Base-by-base conservation (phyloP, 2,113 vertebrate species). In the Himantopus leucocephalus region DNA sequence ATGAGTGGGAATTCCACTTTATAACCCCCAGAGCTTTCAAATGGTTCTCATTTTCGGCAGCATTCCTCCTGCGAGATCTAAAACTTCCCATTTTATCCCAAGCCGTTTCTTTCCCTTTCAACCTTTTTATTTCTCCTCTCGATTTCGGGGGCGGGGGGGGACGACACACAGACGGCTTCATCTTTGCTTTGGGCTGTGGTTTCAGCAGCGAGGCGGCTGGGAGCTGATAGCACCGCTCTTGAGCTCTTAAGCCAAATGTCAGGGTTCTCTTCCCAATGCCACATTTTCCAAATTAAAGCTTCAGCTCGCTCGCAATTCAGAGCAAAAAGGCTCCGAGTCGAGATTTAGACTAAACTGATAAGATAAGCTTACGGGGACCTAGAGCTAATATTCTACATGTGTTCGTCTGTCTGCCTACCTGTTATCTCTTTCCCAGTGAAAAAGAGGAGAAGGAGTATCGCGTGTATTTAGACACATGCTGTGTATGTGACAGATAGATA, bases 1-100 rank as follows among this genome's bases (percentile, higher is more conserved):
- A 96, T 98, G 96, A 98, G 97, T 96, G 98, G 98, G 98, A 98
- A 98, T 98, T 98, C 97, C 97, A 98, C 97, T 97, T 97, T 90
- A 96, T 97, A 98, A 97, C 97, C 98, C 97, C 96, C 92, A 92
- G 97, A 98, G 98, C 94, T 97, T 98, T 98, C 70, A 82, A 97
- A 96, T 98, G 97, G 98, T 97, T 98, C 96, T 98, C 97, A 97
- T 98, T 98, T 98, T 98, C 91, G 14, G 78, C 91, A 71, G 85
- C 97, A 98, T 98, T 98, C 97, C 97, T 97, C 88, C 67, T 81
- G 85, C 15, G 19, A 97, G 97, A 97, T 96, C 97, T 97, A 83
- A 98, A 97, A 94, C 97, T 92, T 96, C 97, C 88, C 96, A 66
- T 97, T 98, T 95, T 67, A 95, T 92, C 95, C 95, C 68, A 12